Evolutionary conservation across 1,140 invertebrate genomes (phyloP), one percentile per base, ranked within the genome.

Genomic region (Alviniconcha marisindica): DNA sequence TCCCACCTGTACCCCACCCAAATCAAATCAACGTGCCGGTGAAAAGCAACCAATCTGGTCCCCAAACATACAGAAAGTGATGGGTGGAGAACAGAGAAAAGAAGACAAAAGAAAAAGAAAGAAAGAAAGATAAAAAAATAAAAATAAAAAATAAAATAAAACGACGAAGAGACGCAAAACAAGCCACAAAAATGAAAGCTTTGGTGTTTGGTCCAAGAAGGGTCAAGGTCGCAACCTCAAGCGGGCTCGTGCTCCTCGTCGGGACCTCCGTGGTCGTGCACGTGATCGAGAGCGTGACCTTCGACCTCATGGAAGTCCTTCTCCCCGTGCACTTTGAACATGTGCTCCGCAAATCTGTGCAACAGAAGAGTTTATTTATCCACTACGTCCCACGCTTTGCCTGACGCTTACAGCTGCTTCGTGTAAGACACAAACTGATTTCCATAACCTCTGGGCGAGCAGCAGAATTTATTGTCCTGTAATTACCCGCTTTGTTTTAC

Each of bases 321-420:
- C 18, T 86, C 80, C 1, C 87, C 84, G 79, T 90, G 88, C 24
- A 87, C 85, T 42, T 85, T 81, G 24, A 73, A 81, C 89, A 89
- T 90, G 83, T 89, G 88, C 42, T 89, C 89, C 2, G 89, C 89
- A 85, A 89, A 89, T 60, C 88, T 90, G 82, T 44, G 77, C 48
- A 71, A 0, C 33, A 28, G 33, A 42, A 15, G n/a, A n/a, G n/a
- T n/a, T n/a, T n/a, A n/a, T n/a, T n/a, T n/a, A n/a, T n/a, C n/a
- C n/a, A n/a, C n/a, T n/a, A n/a, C n/a, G n/a, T n/a, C n/a, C n/a
- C n/a, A n/a, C n/a, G n/a, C n/a, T n/a, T n/a, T n/a, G n/a, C n/a
- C n/a, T n/a, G n/a, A n/a, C n/a, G n/a, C n/a, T n/a, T n/a, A n/a
- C n/a, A n/a, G n/a, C n/a, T n/a, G n/a, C n/a, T n/a, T n/a, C n/a